Base-by-base conservation (phyloP, 2,113 vertebrate species). In the Brachirus orientalis region DNA sequence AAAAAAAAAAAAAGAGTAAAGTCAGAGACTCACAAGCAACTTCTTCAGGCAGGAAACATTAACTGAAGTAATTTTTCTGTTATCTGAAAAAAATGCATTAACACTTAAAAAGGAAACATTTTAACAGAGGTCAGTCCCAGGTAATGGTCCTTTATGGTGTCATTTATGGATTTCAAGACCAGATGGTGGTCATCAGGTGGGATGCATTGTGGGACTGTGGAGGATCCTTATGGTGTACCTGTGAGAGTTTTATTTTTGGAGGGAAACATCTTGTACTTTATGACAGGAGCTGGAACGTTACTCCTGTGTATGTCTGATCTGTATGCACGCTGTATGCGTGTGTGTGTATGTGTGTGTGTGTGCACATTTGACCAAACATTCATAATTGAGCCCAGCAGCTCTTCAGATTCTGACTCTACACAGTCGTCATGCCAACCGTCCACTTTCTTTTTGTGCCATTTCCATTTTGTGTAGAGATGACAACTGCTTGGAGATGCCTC, bases 401-500 rank as follows among this genome's bases (percentile, higher is more conserved):
- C 61, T 64, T 88, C 78, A 76, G 77, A 67, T 70, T 81, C 77
- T 83, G 69, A 79, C 69, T 77, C 22, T 2, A 58, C 0, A 17
- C 68, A 51, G 89, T 89, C 70, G 86, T 86, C 88, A 89, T 87
- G 86, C 77, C 86, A 89, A 90, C 85, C 56, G 37, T 54, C 79
- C 68, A 76, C 75, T 86, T 77, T 79, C 59, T 75, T 76, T 88
- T 86, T 85, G 68, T 90, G 77, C 66, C 6, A 20, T 68, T 84
- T 63, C 71, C 64, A 70, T 79, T 86, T 88, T 76, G 79, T 86
- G 79, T 80, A 65, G 77, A 85, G 65, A 79, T 85, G 75, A 75
- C 81, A 90, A 75, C 81, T 47, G 70, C 75, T 80, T 67, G 64
- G 67, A 74, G 83, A 83, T 76, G 72, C 65, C 56, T 77, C 55